These are phyloP conservation scores for Drosophila sordidula DNA, from an alignment of 2,888 invertebrate genomes.

Conservation along the genomic window DNA sequence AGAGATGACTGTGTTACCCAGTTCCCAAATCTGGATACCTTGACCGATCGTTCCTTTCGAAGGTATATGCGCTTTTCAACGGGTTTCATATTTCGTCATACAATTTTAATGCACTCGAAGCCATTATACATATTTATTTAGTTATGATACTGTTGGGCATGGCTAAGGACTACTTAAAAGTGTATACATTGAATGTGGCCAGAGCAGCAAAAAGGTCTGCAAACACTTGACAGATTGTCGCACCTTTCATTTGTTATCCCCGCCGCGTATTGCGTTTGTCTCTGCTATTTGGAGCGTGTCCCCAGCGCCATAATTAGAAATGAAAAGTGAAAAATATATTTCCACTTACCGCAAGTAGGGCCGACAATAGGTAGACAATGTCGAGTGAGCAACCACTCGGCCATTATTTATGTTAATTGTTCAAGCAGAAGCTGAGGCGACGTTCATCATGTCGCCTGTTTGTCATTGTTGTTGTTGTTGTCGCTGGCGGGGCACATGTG, in stretches of 20 bases:
- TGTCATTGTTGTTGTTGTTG: constrained; percentile 25
- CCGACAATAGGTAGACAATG: constrained; percentile 28
- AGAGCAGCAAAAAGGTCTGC: not conserved
- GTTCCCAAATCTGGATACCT: too few species aligned
- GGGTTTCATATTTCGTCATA: too few species aligned
- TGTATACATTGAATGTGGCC: too few species aligned
- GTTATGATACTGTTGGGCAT: too few species aligned
- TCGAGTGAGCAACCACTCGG: constrained; percentile 59
- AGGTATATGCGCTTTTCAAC: too few species aligned
- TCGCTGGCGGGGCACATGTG: constrained; percentile 48
- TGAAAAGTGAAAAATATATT: constrained; percentile 68
- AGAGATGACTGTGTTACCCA: too few species aligned
- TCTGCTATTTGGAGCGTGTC: constrained; percentile 66
- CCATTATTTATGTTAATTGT: constrained; percentile 77
- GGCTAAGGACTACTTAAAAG: not conserved
- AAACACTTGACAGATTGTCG: constrained; percentile 18
- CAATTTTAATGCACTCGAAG: too few species aligned
- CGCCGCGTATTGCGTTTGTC: constrained; percentile 43
- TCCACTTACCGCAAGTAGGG: constrained; percentile 42
- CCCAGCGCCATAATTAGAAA: constrained; percentile 64
- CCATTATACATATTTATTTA: too few species aligned
- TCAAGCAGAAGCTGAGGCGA: constrained; percentile 54
- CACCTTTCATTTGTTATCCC: constrained; percentile 8
- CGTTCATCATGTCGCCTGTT: constrained; percentile 62
- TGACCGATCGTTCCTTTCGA: too few species aligned